Evolutionary conservation across 2,888 invertebrate species (phyloP).

Genomic region (Stenodera caucasica): DNA sequence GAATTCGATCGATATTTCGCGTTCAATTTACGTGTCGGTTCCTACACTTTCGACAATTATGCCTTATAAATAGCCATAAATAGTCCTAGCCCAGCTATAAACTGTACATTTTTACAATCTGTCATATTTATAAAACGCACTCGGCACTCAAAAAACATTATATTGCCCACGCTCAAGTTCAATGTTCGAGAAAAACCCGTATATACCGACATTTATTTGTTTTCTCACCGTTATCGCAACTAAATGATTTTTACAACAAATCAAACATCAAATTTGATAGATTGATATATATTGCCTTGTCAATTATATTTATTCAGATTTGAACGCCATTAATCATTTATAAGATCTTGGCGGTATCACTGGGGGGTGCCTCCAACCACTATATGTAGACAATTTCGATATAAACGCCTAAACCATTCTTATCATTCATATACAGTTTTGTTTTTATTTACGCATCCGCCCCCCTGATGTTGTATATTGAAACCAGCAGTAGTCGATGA

Average conservation of each 20-base stretch:
- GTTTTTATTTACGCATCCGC: not conserved
- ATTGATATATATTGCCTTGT: conserved; percentile 19
- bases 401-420: too few species aligned
- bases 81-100: conserved; percentile 28
- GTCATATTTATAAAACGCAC: conserved; percentile 32
- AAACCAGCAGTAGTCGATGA: conserved; percentile 1
- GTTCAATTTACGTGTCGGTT: conserved; percentile 14
- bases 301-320: conserved; percentile 23
- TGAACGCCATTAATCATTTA: conserved; percentile 18
- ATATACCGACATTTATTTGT: conserved; percentile 14
- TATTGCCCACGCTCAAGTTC: conserved; percentile 31
- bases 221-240: conserved; percentile 14
- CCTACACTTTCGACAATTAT: conserved; percentile 26
- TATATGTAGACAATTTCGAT: too few species aligned
- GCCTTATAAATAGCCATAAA: conserved; percentile 27
- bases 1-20: too few species aligned
- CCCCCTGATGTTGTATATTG: not conserved
- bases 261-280: conserved; percentile 13
- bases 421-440: too few species aligned
- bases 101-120: conserved; percentile 29
- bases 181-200: conserved; percentile 37
- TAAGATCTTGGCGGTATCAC: conserved; percentile 5
- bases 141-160: conserved; percentile 30
- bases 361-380: conserved; percentile 11
- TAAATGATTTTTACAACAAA: conserved; percentile 12